Evolutionary conservation across 2,888 invertebrate genomes (phyloP), one percentile per base, ranked within the genome.

Genomic region (Heliothis peltigera): DNA sequence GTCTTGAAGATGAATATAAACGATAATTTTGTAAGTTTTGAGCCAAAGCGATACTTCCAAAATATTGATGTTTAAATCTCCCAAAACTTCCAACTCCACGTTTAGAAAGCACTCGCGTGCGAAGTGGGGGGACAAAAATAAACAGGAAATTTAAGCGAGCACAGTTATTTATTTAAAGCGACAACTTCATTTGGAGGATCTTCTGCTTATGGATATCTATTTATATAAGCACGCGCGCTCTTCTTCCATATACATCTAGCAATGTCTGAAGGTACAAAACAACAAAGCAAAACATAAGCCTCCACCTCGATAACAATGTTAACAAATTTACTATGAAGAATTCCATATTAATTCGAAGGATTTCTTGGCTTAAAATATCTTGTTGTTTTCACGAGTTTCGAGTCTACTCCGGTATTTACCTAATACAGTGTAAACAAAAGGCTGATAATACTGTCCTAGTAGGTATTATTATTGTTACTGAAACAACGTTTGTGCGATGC

Each of bases 121-220:
- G 78, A 80, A 82, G 84, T 73, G 80, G 87, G 88, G 89, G 82
- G 84, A 90, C 91, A 80, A 88, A 92, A 94, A 93, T 93, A 93
- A 89, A 89, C 92, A 84, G 87, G 90, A 91, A 90, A 92, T 90
- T 89, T 89, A 88, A 90, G 90, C 87, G 89, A 89, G 84, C 79
- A 79, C 84, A 82, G 85, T 86, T 91, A 91, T 92, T 91, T 91
- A 92, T 92, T 91, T 90, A 86, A 89, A 88, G 91, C 89, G 92
- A 91, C 92, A 91, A 83, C 87, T 81, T 81, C 80, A 77, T 80
- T 81, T 75, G 83, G 87, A 86, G 89, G 87, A 88, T 89, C 86
- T 81, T 89, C 88, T 85, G 84, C 89, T 89, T 89, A 89, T 86
- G 87, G 86, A 67, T 61, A 60, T 86, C 89, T 91, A 90, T 91